Percentiles rank a stretch among this genome's conserved stretches.
Evolutionary conservation across 2,113 vertebrate species (phyloP).

Genomic region (Myodes glareolus): DNA sequence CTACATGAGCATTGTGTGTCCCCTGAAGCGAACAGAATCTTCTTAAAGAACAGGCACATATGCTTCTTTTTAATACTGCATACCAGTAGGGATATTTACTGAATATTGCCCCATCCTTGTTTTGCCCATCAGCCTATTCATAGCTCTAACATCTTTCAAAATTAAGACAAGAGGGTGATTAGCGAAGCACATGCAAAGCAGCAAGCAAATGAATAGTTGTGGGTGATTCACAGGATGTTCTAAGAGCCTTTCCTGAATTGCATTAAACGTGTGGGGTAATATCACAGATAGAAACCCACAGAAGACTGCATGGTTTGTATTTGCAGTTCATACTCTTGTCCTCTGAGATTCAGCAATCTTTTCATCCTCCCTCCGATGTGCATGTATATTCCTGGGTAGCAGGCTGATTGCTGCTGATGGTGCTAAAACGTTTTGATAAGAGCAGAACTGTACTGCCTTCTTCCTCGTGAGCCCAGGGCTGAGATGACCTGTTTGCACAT

Average conservation of each 20-base stretch:
- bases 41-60: conserved; percentile 10
- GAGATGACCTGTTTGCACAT: conserved; percentile 42
- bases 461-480: background rate
- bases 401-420: conserved; percentile 28
- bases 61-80: background rate
- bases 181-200: conserved; percentile 33
- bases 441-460: conserved; percentile 23
- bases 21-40: conserved; percentile 34
- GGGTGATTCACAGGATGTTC: conserved; percentile 52
- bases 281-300: conserved; percentile 66
- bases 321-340: conserved; percentile 68
- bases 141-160: conserved; percentile 33
- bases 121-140: background rate
- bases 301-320: conserved; percentile 64
- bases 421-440: conserved; percentile 53
- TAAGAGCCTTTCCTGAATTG: conserved; percentile 62
- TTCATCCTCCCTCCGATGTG: conserved; percentile 67
- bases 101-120: background rate
- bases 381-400: conserved; percentile 63
- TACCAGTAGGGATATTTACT: background rate
- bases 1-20: background rate
- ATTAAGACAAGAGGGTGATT: conserved; percentile 53
- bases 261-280: conserved; percentile 65
- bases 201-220: conserved; percentile 51
- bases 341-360: conserved; percentile 79